A percentile compares a stretch with the other conserved stretches of the same genome.
Conservation (phyloP, 92 coral and sea anemone species). For the Paragorgia papillata region DNA sequence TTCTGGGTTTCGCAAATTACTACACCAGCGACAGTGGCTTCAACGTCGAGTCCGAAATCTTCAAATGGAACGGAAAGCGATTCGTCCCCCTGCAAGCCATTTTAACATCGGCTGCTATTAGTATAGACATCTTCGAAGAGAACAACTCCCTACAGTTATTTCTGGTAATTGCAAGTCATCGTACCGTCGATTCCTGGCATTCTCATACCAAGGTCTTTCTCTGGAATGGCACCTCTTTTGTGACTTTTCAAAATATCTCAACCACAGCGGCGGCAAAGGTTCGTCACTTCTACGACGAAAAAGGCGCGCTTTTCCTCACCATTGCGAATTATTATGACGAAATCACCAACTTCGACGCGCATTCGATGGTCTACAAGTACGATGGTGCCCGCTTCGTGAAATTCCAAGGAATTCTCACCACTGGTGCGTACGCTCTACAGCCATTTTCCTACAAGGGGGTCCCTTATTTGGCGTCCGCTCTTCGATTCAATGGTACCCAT, state of each 20-base stretch:
- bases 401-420: slow-evolving; percentile 34
- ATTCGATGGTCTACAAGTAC: slow-evolving; percentile 43
- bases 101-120: slow-evolving; percentile 16
- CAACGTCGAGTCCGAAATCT: slow-evolving; percentile 15
- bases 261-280: slow-evolving; percentile 38
- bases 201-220: slow-evolving; percentile 18
- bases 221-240: slow-evolving; percentile 26
- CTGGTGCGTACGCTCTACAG: slow-evolving; percentile 25
- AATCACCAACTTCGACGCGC: slow-evolving; percentile 4
- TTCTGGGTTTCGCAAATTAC: slow-evolving; percentile 26
- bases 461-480: slow-evolving; percentile 25
- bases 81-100: slow-evolving; percentile 13
- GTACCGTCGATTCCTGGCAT: slow-evolving; percentile 24
- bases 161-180: slow-evolving; percentile 24
- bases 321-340: slow-evolving; percentile 35
- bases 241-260: slow-evolving; percentile 8
- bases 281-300: slow-evolving; percentile 2
- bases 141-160: neutral
- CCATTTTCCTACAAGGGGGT: slow-evolving; percentile 26
- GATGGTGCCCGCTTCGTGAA: neutral
- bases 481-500: slow-evolving; percentile 25
- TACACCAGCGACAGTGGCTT: neutral
- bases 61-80: slow-evolving; percentile 21
- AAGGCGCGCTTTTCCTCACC: slow-evolving; percentile 15
- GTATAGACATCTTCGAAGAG: slow-evolving; percentile 23